A percentile compares a stretch with the other conserved stretches of the same genome.
These are phyloP conservation scores for Coleophora deauratella DNA, from an alignment of 2,888 invertebrate species.

Conservation along the genomic window DNA sequence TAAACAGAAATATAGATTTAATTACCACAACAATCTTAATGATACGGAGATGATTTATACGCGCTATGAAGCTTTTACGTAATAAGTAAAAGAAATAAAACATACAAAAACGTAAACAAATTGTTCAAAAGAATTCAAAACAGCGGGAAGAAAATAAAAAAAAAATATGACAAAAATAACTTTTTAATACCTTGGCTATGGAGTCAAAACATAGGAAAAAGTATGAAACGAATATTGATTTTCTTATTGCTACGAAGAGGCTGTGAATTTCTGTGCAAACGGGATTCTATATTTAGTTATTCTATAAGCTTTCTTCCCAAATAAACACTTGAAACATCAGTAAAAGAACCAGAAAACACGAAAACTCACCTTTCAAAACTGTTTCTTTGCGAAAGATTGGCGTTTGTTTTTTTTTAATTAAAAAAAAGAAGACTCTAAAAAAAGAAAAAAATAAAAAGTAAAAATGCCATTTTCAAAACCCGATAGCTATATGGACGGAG, in stretches of 20 bases:
- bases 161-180: slow-evolving; percentile 44
- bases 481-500: too few relatives aligned
- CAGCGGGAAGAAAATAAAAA: slow-evolving; percentile 38
- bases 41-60: too few relatives aligned
- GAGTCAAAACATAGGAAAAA: slow-evolving; percentile 13
- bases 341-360: neutral
- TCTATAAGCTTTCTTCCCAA: neutral
- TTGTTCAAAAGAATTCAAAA: slow-evolving; percentile 21
- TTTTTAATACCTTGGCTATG: slow-evolving; percentile 46
- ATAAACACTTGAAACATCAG: neutral
- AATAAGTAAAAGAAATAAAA: slow-evolving; percentile 4
- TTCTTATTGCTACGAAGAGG: neutral
- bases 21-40: too few relatives aligned
- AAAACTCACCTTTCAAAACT: neutral
- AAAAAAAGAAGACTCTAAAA: slow-evolving; percentile 45
- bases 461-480: slow-evolving; percentile 30
- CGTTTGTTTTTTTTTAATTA: slow-evolving; percentile 61
- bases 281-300: neutral
- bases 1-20: too few relatives aligned
- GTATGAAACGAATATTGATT: neutral
- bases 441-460: slow-evolving; percentile 43
- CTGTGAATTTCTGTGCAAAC: too few relatives aligned
- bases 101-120: slow-evolving; percentile 19
- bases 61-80: too few relatives aligned
- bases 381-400: slow-evolving; percentile 33